Conservation (phyloP, 2,888 invertebrate species). For the Lycia hirtaria region DNA sequence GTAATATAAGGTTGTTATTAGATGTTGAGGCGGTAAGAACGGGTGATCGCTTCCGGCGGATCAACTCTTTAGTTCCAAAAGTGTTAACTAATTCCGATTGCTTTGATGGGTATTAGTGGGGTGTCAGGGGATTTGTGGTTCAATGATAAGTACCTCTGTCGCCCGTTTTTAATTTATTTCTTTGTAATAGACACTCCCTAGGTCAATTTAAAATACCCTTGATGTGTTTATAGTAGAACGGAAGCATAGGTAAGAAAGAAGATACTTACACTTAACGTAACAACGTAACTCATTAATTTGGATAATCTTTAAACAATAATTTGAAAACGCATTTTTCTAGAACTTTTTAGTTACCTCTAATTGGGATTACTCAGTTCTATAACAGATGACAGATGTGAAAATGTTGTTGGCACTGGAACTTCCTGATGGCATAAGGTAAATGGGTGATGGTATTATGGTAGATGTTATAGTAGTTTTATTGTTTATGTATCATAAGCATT, state of each 20-base stretch:
- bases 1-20: not conserved
- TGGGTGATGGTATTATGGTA: no score
- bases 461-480: no score
- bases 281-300: no score
- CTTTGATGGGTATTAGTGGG: slow-evolving; percentile 70
- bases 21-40: not conserved
- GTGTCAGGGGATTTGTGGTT: slow-evolving; percentile 44
- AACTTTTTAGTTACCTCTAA: no score
- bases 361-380: no score
- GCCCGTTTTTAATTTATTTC: slow-evolving; percentile 15
- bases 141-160: slow-evolving; percentile 37
- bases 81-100: slow-evolving; percentile 70
- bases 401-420: no score
- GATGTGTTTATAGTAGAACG: not conserved
- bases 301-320: no score
- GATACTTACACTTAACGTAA: no score
- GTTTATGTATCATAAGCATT: no score
- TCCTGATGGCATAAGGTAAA: no score
- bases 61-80: slow-evolving; percentile 66
- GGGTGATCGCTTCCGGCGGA: slow-evolving; percentile 69
- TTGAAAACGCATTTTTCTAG: no score
- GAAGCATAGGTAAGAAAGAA: not conserved
- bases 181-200: slow-evolving; percentile 9
- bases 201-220: not conserved
- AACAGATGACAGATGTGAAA: not conserved